Percentiles rank a stretch among this genome's conserved stretches.
Conservation (phyloP, 2,888 invertebrate genomes). For the Galeruca laticollis region DNA sequence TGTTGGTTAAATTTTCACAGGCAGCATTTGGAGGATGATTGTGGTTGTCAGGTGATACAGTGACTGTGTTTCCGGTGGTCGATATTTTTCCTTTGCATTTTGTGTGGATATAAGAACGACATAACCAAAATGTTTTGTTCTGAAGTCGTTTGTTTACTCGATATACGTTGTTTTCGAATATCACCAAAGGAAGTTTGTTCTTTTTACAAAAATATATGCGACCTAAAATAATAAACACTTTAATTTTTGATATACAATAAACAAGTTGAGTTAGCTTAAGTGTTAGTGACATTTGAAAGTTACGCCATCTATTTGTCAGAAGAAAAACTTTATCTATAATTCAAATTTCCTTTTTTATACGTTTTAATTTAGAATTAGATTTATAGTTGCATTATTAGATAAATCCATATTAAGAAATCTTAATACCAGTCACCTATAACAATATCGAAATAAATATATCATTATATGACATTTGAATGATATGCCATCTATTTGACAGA, state of each 20-base stretch:
- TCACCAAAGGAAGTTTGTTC: slow-evolving; percentile 44
- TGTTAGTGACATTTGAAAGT: too few species aligned
- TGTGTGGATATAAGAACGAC: slow-evolving; percentile 48
- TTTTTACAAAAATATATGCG: slow-evolving; percentile 42
- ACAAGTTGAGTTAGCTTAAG: too few species aligned
- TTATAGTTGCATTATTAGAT: too few species aligned
- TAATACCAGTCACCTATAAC: too few species aligned
- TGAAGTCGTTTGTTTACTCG: slow-evolving; percentile 45
- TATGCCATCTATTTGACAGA: too few species aligned
- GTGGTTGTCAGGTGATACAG: slow-evolving; percentile 38
- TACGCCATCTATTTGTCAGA: too few species aligned
- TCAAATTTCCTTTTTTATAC: too few species aligned
- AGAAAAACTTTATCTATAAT: too few species aligned
- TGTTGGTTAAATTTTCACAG: slow-evolving; percentile 36
- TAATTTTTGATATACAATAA: not conserved
- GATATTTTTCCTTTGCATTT: slow-evolving; percentile 49
- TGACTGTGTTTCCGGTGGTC: slow-evolving; percentile 42
- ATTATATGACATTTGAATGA: too few species aligned
- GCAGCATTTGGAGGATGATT: slow-evolving; percentile 46
- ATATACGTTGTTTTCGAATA: slow-evolving; percentile 47
- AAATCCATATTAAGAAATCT: too few species aligned
- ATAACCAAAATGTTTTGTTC: slow-evolving; percentile 53
- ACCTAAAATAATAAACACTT: slow-evolving; percentile 34
- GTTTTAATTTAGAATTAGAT: too few species aligned
- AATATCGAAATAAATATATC: too few species aligned